phyloP scores from a whole-genome alignment of 2,797 vertebrate species.

The Esox lucius region DNA sequence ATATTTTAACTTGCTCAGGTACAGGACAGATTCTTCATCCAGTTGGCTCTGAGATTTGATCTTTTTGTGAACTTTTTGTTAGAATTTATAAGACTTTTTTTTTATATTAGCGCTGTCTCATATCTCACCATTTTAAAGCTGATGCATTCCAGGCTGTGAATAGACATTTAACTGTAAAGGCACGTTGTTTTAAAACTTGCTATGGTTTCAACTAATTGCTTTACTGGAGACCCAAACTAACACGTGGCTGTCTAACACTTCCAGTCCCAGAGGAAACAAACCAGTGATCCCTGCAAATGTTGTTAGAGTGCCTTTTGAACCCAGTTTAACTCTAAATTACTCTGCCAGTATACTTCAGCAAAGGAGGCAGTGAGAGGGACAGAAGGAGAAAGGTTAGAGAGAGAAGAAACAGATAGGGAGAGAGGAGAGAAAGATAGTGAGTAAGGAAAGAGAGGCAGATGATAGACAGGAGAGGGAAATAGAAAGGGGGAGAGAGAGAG shows the following conservation, averaged over 20 bases:
- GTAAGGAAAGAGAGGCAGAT: too few species aligned
- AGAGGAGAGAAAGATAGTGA: neutral
- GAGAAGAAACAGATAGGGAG: too few species aligned
- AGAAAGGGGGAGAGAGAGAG: neutral
- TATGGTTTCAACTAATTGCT: neutral
- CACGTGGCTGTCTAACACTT: slow-evolving; percentile 1
- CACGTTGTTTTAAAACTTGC: neutral
- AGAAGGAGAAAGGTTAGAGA: neutral
- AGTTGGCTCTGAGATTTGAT: too few species aligned
- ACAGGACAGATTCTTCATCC: too few species aligned
- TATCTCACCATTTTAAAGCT: neutral
- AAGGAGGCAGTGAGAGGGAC: neutral
- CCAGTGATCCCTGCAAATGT: slow-evolving; percentile 15
- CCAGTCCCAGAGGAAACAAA: neutral
- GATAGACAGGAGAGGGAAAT: too few species aligned
- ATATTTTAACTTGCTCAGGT: too few species aligned
- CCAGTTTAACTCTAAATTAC: slow-evolving; percentile 28
- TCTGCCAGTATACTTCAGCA: slow-evolving; percentile 9
- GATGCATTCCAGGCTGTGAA: neutral
- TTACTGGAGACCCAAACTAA: neutral
- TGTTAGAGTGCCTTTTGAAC: slow-evolving; percentile 43
- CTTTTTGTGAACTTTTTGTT: too few species aligned
- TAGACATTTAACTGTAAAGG: neutral
- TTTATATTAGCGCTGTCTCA: neutral
- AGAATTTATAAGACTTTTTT: too few species aligned